Evolutionary conservation across 37 sponge, comb jelly and placozoan species (phyloP).

Genomic region (Cliona cf. orientalis): DNA sequence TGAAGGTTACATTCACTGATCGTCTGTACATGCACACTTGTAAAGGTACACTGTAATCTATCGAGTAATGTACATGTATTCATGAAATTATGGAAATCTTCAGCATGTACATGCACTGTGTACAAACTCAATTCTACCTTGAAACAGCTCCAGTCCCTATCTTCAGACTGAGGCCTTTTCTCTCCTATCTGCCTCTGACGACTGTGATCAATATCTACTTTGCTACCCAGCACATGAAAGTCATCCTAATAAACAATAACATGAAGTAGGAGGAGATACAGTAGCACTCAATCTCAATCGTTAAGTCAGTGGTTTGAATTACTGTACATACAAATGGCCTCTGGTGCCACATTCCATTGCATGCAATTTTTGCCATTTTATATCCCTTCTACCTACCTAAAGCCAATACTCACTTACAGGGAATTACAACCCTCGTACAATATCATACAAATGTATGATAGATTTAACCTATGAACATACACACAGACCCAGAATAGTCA

Average conservation of each 20-base stretch:
- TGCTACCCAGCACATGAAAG: constrained; percentile 31
- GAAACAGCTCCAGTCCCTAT: constrained; percentile 69
- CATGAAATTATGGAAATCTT: background rate
- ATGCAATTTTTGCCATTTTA: no score
- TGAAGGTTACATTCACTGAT: no score
- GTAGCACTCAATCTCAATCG: no score
- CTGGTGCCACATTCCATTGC: no score
- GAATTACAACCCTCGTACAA: background rate
- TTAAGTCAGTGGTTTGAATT: no score
- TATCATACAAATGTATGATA: background rate
- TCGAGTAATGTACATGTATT: background rate
- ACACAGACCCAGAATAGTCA: background rate
- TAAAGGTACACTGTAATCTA: no score
- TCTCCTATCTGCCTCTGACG: constrained; percentile 20
- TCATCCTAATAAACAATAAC: background rate
- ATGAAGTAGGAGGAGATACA: no score
- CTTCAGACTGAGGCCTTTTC: background rate
- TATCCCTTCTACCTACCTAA: no score
- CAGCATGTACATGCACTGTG: background rate
- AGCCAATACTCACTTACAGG: no score
- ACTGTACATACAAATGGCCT: no score
- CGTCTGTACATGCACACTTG: no score
- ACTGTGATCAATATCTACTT: constrained; percentile 60
- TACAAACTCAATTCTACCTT: constrained; percentile 40
- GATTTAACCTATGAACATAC: background rate